Conservation (phyloP, 2,797 vertebrate species). For the Chelon auratus region DNA sequence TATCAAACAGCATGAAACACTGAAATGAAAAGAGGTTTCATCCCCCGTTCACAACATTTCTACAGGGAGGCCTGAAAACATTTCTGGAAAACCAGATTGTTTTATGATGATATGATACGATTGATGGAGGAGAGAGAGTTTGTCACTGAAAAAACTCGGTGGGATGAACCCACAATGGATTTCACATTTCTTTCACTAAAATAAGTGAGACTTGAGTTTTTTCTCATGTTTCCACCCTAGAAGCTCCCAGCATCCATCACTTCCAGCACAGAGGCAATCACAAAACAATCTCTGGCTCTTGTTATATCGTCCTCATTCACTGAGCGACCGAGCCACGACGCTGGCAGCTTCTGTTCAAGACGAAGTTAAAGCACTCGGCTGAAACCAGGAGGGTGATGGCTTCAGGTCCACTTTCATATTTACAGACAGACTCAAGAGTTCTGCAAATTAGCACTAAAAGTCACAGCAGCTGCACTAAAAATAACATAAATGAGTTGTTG, state of each 20-base stretch:
- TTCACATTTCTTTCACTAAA: too few relatives aligned
- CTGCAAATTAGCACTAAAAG: constrained; percentile 21
- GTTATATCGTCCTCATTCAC: neutral
- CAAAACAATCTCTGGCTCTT: constrained; percentile 2
- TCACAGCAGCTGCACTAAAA: constrained; percentile 8
- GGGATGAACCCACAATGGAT: too few relatives aligned
- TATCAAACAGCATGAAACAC: constrained; percentile 2
- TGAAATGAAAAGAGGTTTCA: neutral
- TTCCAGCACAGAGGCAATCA: constrained; percentile 19
- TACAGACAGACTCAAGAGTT: constrained; percentile 23
- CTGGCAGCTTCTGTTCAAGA: neutral
- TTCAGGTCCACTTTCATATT: neutral
- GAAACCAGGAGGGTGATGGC: neutral
- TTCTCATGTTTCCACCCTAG: neutral
- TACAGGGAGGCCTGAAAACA: rapidly evolving
- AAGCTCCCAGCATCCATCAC: constrained; percentile 26
- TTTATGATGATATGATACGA: too few relatives aligned
- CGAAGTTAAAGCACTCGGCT: too few relatives aligned
- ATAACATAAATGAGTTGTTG: constrained; percentile 32
- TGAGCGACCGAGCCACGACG: neutral
- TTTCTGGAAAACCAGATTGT: neutral
- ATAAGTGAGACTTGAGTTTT: neutral
- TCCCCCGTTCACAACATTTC: neutral
- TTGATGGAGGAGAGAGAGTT: too few relatives aligned
- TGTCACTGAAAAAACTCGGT: too few relatives aligned